These are phyloP conservation scores for Liopterus haemorrhoidalis DNA, from an alignment of 2,888 invertebrate species.

Conservation along the genomic window DNA sequence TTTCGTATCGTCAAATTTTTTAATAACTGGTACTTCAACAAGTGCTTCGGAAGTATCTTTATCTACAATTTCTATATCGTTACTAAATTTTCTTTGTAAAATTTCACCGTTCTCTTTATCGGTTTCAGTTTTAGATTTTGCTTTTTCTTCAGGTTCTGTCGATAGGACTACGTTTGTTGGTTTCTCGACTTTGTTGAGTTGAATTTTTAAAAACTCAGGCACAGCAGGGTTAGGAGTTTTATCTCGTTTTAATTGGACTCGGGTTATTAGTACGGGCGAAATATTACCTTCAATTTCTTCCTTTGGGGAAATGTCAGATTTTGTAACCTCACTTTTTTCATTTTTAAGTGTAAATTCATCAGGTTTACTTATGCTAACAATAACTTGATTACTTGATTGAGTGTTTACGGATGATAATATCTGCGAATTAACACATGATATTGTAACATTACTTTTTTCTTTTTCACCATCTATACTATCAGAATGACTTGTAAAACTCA, in stretches of 20 bases:
- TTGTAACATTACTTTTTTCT: slow-evolving; percentile 26
- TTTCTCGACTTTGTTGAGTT: slow-evolving; percentile 64
- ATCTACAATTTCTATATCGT: slow-evolving; percentile 47
- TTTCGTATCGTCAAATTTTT: slow-evolving; percentile 25
- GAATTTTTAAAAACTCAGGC: slow-evolving; percentile 66
- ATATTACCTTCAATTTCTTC: slow-evolving; percentile 19
- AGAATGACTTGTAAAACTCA: too few relatives aligned
- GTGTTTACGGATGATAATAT: slow-evolving; percentile 21
- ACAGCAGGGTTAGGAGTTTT: slow-evolving; percentile 40
- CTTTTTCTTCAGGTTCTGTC: slow-evolving; percentile 42
- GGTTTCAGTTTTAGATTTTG: slow-evolving; percentile 30
- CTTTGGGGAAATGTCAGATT: slow-evolving; percentile 23
- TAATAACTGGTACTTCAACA: slow-evolving; percentile 32
- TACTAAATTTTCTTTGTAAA: slow-evolving; percentile 45
- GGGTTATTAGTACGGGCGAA: slow-evolving; percentile 51
- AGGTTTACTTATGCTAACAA: slow-evolving; percentile 20
- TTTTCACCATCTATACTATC: slow-evolving; percentile 16
- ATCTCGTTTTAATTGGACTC: slow-evolving; percentile 54
- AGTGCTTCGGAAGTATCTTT: slow-evolving; percentile 35
- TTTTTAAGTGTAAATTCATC: slow-evolving; percentile 24
- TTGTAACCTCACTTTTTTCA: slow-evolving; percentile 15
- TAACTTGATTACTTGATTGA: slow-evolving; percentile 17
- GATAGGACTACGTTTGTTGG: slow-evolving; percentile 61
- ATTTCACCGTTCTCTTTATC: slow-evolving; percentile 27
- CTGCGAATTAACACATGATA: slow-evolving; percentile 23